phyloP scores from a whole-genome alignment of 2,113 vertebrate genomes.

The Cyanoderma ruficeps region DNA sequence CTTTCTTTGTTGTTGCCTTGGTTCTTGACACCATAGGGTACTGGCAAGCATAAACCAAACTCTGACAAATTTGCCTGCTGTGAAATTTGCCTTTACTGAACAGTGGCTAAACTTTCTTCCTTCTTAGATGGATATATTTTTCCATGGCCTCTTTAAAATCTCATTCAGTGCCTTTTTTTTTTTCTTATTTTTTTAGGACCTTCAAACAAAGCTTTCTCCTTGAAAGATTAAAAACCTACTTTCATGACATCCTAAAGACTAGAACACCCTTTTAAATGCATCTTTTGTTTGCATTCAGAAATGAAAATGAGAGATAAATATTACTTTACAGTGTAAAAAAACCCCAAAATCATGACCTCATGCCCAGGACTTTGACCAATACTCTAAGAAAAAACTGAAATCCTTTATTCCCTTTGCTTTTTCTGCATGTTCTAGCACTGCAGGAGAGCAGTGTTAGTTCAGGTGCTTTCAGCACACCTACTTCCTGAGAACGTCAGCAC shows the following conservation, averaged over 20 bases:
- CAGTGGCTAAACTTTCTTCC: not conserved
- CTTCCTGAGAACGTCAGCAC: not conserved
- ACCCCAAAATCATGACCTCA: not conserved
- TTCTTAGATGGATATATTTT: not conserved
- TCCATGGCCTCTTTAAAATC: not conserved
- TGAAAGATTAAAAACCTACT: conserved; percentile 25
- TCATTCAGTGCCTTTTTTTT: not conserved
- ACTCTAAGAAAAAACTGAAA: not conserved
- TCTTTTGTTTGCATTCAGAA: not conserved
- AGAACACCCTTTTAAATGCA: not conserved
- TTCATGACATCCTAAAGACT: not conserved
- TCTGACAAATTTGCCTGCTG: not conserved
- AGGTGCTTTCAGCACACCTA: conserved; percentile 2
- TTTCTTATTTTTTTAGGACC: not conserved
- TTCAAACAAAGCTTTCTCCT: not conserved
- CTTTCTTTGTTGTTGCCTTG: not conserved
- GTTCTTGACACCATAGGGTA: not conserved
- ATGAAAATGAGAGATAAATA: not conserved
- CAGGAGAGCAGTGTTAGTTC: conserved; percentile 12
- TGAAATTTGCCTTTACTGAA: conserved; percentile 1
- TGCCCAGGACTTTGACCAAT: not conserved
- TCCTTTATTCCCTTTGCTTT: conserved; percentile 11
- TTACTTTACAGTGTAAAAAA: not conserved
- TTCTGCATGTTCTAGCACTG: not conserved
- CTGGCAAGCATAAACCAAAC: not conserved